phyloP scores from a whole-genome alignment of 2,797 vertebrate genomes.

The Gymnoscopelus braueri region DNA sequence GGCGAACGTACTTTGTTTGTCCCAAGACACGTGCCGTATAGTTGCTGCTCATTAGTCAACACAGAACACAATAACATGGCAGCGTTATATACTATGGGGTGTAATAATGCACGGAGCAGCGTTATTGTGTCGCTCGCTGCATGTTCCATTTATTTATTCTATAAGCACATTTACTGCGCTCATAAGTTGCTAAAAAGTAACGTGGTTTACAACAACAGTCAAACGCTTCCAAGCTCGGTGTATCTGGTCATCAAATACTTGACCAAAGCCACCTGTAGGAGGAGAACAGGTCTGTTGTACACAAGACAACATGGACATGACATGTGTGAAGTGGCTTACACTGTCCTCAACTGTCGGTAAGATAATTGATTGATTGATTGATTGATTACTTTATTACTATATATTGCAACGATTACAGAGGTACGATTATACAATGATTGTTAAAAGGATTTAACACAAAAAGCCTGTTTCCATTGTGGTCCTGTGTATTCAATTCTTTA shows the following conservation, averaged over 20 bases:
- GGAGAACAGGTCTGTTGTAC: constrained; percentile 47
- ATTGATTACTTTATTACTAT: neutral
- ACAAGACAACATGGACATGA: fast-evolving
- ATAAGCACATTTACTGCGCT: constrained; percentile 61
- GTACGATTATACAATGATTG: no score
- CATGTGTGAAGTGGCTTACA: constrained; percentile 34
- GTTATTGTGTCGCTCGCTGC: constrained; percentile 15
- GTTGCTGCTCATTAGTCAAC: neutral
- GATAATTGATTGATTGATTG: neutral
- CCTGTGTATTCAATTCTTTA: no score
- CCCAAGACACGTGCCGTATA: constrained; percentile 25
- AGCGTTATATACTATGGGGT: constrained; percentile 38
- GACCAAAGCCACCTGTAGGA: constrained; percentile 32
- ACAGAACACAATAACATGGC: neutral
- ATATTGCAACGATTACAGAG: neutral
- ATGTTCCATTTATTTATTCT: constrained; percentile 41
- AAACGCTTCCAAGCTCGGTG: constrained; percentile 48
- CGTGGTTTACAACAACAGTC: constrained; percentile 42
- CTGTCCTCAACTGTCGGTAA: constrained; percentile 68
- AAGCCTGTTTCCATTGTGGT: no score
- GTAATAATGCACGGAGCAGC: constrained; percentile 14
- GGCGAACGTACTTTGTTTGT: constrained; percentile 21
- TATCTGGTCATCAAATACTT: constrained; percentile 63
- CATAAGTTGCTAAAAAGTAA: constrained; percentile 40
- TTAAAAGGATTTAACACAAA: no score